Evolutionary conservation across 2,113 vertebrate genomes (phyloP).

Genomic region (Mustela lutreola): DNA sequence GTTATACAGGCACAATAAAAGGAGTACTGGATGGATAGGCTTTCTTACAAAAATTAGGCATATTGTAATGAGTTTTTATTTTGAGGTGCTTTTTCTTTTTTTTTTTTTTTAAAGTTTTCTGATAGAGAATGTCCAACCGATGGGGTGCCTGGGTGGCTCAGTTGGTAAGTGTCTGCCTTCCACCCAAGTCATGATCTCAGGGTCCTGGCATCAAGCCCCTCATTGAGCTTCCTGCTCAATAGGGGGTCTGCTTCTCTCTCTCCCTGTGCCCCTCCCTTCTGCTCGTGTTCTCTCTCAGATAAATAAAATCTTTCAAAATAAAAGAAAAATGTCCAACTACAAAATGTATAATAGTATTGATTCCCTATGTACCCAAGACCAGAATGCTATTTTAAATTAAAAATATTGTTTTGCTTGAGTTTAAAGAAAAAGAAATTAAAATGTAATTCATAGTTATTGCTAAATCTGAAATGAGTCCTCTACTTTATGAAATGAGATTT

Average conservation of each 20-base stretch:
- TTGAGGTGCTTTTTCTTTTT: background rate
- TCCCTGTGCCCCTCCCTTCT: too few relatives aligned
- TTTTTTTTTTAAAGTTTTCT: background rate
- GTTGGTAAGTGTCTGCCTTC: too few relatives aligned
- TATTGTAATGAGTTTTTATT: constrained; percentile 11
- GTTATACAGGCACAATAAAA: background rate
- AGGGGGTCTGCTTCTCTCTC: too few relatives aligned
- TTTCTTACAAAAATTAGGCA: constrained; percentile 25
- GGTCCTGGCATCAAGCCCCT: too few relatives aligned
- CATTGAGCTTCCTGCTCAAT: too few relatives aligned
- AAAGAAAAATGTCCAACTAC: background rate
- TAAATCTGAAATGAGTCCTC: background rate
- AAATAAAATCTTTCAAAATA: too few relatives aligned
- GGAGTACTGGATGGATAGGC: background rate
- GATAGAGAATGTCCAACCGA: background rate
- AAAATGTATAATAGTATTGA: background rate
- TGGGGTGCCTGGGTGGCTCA: too few relatives aligned
- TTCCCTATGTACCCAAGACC: background rate
- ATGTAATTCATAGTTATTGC: constrained; percentile 26
- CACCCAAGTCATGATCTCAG: too few relatives aligned
- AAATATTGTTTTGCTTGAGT: constrained; percentile 29
- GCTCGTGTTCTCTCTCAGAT: too few relatives aligned
- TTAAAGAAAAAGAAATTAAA: background rate
- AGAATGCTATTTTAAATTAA: constrained; percentile 30
- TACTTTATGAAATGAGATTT: background rate